Conservation (phyloP, 2,113 vertebrate genomes). For the Clupea harengus region DNA sequence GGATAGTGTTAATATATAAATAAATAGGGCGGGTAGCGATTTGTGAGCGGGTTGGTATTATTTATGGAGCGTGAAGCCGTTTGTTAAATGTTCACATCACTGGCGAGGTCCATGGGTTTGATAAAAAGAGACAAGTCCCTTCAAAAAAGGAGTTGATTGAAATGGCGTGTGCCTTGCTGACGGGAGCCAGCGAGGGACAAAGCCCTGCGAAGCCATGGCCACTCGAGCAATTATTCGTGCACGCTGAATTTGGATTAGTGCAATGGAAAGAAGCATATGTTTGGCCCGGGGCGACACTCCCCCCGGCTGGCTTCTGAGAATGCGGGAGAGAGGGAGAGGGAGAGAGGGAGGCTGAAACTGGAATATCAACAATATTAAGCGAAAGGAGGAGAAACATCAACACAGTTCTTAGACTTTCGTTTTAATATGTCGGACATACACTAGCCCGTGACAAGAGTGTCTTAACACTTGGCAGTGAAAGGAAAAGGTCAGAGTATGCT, state of each 20-base stretch:
- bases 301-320: constrained; percentile 97
- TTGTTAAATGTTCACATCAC: constrained; percentile 76
- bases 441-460: constrained; percentile 41
- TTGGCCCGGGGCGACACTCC: constrained; percentile 98
- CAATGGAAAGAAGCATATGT: constrained; percentile 99
- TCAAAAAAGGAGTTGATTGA: constrained; percentile 90
- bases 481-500: constrained; percentile 24
- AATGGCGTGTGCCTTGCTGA: constrained; percentile 99
- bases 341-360: constrained; percentile 77
- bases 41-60: constrained; percentile 50
- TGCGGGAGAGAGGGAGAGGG: constrained; percentile 77
- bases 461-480: constrained; percentile 39
- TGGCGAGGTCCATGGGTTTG: constrained; percentile 80
- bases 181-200: constrained; percentile 99
- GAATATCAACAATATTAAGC: constrained; percentile 82
- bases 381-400: constrained; percentile 64
- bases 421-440: constrained; percentile 48
- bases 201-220: constrained; percentile 95
- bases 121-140: constrained; percentile 86
- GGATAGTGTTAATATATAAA: constrained; percentile 32
- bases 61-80: constrained; percentile 69
- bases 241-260: constrained; percentile 99
- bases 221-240: constrained; percentile 99
- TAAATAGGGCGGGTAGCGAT: constrained; percentile 8
- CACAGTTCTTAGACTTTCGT: constrained; percentile 59